Evolutionary conservation across 2,888 invertebrate genomes (phyloP).

Genomic region (Drosophila siamana): DNA sequence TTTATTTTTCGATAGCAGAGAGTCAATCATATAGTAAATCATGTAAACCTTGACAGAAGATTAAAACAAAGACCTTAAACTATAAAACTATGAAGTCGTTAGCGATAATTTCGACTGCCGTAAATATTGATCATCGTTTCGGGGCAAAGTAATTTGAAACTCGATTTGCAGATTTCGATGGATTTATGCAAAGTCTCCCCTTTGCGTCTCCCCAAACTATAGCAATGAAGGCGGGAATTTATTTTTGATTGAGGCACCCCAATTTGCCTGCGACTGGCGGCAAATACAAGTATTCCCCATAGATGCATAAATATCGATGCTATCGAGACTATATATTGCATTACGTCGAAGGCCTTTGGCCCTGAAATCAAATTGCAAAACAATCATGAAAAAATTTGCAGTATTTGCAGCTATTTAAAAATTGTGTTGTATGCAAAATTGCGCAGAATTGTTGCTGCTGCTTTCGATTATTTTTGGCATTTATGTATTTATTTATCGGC

Average conservation of each 20-base stretch:
- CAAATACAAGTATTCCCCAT: not conserved
- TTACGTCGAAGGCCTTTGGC: not conserved
- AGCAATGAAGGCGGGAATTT: not conserved
- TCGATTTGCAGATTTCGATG: not conserved
- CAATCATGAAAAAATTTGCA: not conserved
- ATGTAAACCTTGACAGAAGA: not conserved
- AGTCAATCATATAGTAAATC: too few species aligned
- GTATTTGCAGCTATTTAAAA: slow-evolving; percentile 13
- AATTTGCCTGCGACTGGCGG: not conserved
- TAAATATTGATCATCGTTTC: not conserved
- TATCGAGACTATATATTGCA: not conserved
- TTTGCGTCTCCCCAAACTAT: too few species aligned
- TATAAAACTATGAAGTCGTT: not conserved
- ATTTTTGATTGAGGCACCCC: not conserved
- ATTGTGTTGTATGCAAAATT: not conserved
- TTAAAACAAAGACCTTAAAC: not conserved
- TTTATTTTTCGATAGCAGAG: too few species aligned
- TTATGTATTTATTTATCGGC: slow-evolving; percentile 25
- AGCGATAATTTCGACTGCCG: not conserved
- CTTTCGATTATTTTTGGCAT: slow-evolving; percentile 14
- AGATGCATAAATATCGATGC: not conserved
- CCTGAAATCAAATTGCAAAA: slow-evolving; percentile 8
- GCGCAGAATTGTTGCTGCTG: not conserved
- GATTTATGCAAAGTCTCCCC: too few species aligned
- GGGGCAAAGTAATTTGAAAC: too few species aligned